A percentile compares a stretch with the other conserved stretches of the same genome.
Conservation (phyloP, 2,888 invertebrate genomes). For the Abrostola tripartita region DNA sequence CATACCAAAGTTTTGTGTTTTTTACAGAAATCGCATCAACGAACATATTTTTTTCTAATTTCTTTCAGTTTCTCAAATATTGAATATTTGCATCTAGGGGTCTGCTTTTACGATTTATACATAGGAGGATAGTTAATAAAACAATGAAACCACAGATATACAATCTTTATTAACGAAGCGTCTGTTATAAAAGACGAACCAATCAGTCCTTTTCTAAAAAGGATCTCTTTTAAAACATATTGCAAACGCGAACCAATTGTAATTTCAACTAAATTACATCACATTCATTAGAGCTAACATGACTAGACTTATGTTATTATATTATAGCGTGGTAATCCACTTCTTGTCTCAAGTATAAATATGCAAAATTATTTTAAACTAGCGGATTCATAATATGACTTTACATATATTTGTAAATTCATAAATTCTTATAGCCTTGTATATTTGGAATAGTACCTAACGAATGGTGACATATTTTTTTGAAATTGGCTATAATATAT, state of each 20-base stretch:
- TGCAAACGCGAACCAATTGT: constrained; percentile 60
- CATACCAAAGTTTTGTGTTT: too few species aligned
- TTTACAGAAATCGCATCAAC: too few species aligned
- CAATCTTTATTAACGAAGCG: constrained; percentile 77
- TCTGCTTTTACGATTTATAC: too few species aligned
- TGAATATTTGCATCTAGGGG: too few species aligned
- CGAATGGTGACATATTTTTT: not conserved
- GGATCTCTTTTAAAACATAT: constrained; percentile 56
- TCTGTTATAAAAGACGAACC: constrained; percentile 73
- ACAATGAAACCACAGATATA: constrained; percentile 66
- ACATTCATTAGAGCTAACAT: constrained; percentile 64
- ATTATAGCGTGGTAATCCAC: constrained; percentile 20
- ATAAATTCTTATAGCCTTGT: too few species aligned
- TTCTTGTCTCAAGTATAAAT: constrained; percentile 6
- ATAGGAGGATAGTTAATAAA: constrained; percentile 34
- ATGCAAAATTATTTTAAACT: not conserved
- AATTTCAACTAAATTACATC: constrained; percentile 64
- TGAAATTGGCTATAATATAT: too few species aligned
- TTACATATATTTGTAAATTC: too few species aligned
- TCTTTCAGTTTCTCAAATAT: too few species aligned
- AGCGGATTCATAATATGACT: too few species aligned
- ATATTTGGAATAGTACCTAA: too few species aligned
- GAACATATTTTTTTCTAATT: too few species aligned
- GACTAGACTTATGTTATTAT: constrained; percentile 54
- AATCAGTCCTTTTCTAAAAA: constrained; percentile 63